Base-by-base conservation (phyloP, 2,113 vertebrate genomes). In the Anseranas semipalmata region DNA sequence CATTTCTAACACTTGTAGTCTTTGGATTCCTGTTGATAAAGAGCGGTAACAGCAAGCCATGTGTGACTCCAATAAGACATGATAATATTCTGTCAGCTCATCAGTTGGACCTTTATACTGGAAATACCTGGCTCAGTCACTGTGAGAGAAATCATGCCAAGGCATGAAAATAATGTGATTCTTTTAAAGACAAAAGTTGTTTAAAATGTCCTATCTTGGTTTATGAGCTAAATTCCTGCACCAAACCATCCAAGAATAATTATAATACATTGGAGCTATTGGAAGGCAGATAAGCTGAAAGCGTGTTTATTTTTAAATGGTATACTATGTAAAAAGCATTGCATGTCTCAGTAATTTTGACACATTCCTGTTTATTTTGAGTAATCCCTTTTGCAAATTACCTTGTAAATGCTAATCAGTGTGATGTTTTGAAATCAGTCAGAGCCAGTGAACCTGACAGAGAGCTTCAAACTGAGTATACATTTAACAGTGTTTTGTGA, bases 1-100 rank as follows among this genome's bases (percentile, higher is more conserved):
- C 72, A 90, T 93, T 97, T 85, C 88, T 92, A 92, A 60, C 75
- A 75, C 76, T 90, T 75, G 52, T 25, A 94, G 80, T 53, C 50
- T 92, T 90, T 90, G 90, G 76, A 93, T 60, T 93, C 43, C 65
- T 81, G 24, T 87, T 73, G 77, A 91, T 76, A 76, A 3, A 85
- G 53, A 87, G 59, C 68, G 78, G 33, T 93, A 96, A 92, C 22
- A 84, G 76, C 83, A 89, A 92, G 76, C 90, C 86, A 92, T 89
- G 88, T 84, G 53, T 89, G 86, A 92, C 73, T 96, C 62, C 76
- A 96, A 5, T 35, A 90, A 85, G 95, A 90, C 90, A 95, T 89
- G 92, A 94, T 90, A 92, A 92, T 96, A 92, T 90, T 95, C 88
- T 95, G 76, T 96, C 93, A 96, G 93, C 83, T 96, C 96, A 90